phyloP scores from a whole-genome alignment of 2,888 invertebrate species.

The Boloria euphrosyne region DNA sequence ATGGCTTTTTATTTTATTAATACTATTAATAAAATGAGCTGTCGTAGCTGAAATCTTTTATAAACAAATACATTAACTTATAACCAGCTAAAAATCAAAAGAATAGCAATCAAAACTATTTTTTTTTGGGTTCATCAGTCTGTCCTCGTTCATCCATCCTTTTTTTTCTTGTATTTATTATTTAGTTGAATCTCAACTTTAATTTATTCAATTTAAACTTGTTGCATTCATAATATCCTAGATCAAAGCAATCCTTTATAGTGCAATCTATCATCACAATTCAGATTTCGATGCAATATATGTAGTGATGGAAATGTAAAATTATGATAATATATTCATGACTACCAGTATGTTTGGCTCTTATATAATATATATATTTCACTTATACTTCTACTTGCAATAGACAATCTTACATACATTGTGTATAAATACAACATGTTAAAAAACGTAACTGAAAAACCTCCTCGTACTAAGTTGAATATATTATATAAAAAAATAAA shows the following conservation, averaged over 20 bases:
- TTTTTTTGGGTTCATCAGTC: too few species aligned
- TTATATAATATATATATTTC: slow-evolving; percentile 10
- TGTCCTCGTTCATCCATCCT: too few species aligned
- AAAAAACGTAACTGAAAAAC: too few species aligned
- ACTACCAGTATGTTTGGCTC: slow-evolving; percentile 27
- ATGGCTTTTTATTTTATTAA: too few species aligned
- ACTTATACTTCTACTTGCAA: background rate
- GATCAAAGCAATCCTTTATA: slow-evolving; percentile 21
- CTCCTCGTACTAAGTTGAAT: too few species aligned
- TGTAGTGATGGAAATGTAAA: slow-evolving; percentile 30
- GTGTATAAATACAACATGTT: too few species aligned
- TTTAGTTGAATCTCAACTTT: background rate
- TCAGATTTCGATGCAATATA: slow-evolving; percentile 28
- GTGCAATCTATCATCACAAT: slow-evolving; percentile 24
- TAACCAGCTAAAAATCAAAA: too few species aligned
- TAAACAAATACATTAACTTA: too few species aligned
- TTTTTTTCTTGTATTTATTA: background rate
- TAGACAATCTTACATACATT: background rate
- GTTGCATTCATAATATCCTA: slow-evolving; percentile 2
- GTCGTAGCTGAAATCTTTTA: too few species aligned
- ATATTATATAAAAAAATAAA: too few species aligned
- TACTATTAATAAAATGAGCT: too few species aligned
- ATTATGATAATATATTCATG: slow-evolving; percentile 41
- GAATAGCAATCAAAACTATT: too few species aligned
- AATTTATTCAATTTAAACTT: background rate